Evolutionary conservation across 2,113 vertebrate genomes (phyloP).

Genomic region (Dissostichus mawsoni): DNA sequence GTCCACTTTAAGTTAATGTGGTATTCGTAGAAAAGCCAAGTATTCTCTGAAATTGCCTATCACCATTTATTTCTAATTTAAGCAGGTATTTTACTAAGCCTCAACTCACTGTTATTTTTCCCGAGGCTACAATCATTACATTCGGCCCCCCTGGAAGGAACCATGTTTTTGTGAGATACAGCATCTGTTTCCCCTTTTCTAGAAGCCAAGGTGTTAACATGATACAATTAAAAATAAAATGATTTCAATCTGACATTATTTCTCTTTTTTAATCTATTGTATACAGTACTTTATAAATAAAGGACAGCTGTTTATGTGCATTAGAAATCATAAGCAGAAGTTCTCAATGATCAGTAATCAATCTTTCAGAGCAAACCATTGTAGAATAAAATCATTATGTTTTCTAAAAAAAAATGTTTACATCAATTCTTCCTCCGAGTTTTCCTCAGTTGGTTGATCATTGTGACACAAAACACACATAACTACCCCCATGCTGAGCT

Average conservation of each 20-base stretch:
- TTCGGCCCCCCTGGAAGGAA: background rate
- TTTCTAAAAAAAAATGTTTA: too few relatives aligned
- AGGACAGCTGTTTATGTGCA: too few relatives aligned
- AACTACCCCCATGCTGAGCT: background rate
- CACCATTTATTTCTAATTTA: slow-evolving; percentile 17
- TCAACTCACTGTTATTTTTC: slow-evolving; percentile 8
- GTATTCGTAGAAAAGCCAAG: background rate
- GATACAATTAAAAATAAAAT: background rate
- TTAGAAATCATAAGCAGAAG: too few relatives aligned
- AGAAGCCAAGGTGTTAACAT: background rate
- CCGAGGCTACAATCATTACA: slow-evolving; percentile 1
- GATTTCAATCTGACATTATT: too few relatives aligned
- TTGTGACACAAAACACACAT: too few relatives aligned
- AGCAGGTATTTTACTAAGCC: background rate
- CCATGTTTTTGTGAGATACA: slow-evolving; percentile 8
- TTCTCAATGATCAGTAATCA: too few relatives aligned
- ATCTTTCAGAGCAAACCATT: too few relatives aligned
- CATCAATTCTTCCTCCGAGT: too few relatives aligned
- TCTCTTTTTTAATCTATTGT: too few relatives aligned
- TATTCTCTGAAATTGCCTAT: slow-evolving; percentile 1
- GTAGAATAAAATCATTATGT: too few relatives aligned
- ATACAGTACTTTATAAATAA: too few relatives aligned
- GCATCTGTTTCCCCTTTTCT: background rate
- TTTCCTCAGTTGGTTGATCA: too few relatives aligned
- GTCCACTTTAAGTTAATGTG: background rate